Conservation (phyloP, 2,797 vertebrate genomes). For the Acanthis flammea region DNA sequence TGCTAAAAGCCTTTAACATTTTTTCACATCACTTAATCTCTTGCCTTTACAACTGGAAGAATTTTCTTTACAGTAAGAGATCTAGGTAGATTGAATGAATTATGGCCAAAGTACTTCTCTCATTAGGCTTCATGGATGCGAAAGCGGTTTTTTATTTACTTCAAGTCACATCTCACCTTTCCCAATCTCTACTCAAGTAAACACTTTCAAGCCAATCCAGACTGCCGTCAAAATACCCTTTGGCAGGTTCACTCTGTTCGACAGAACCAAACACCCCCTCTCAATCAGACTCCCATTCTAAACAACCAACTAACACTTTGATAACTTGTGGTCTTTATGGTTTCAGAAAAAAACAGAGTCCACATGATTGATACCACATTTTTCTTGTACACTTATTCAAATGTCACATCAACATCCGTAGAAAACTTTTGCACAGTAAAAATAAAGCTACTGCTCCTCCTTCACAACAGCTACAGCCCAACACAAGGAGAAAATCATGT, state of each 20-base stretch:
- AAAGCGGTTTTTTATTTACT: neutral
- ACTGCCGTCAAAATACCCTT: neutral
- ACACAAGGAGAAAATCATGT: neutral
- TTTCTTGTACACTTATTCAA: neutral
- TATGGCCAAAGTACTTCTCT: neutral
- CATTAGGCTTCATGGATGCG: neutral
- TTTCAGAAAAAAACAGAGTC: neutral
- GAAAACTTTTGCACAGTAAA: neutral
- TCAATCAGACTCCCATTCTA: neutral
- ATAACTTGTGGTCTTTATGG: neutral
- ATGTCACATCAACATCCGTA: fast-evolving
- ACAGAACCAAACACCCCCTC: neutral
- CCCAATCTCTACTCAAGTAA: neutral
- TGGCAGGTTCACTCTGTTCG: neutral
- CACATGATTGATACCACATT: neutral
- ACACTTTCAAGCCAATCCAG: neutral
- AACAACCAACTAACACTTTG: neutral
- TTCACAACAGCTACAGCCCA: neutral
- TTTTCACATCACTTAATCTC: neutral
- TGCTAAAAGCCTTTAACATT: neutral
- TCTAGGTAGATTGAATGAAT: neutral
- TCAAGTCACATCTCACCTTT: neutral
- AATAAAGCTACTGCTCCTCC: neutral
- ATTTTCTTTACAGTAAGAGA: neutral
- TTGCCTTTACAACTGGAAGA: neutral